Conservation (phyloP, 2,113 vertebrate genomes). For the Hiodon tergisus region DNA sequence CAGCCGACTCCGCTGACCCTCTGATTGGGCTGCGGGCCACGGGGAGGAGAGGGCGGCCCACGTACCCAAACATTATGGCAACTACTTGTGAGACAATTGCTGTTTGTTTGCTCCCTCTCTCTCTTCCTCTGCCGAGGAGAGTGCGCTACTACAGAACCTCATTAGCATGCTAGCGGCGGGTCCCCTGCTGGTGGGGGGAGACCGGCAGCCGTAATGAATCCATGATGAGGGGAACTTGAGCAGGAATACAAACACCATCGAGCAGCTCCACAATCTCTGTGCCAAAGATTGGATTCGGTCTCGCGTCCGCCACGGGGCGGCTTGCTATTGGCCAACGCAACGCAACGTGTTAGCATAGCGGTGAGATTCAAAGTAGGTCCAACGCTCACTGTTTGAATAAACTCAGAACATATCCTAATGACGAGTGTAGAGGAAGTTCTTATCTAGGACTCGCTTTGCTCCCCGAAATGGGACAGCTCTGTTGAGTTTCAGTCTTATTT, state of each 20-base stretch:
- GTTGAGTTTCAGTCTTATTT: conserved; percentile 33
- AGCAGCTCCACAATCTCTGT: background rate
- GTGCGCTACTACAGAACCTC: conserved; percentile 48
- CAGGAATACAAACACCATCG: conserved; percentile 25
- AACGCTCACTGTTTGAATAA: no score
- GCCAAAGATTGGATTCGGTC: background rate
- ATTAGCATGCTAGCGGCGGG: conserved; percentile 39
- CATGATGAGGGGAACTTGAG: conserved; percentile 43
- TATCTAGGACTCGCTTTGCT: conserved; percentile 14
- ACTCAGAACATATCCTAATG: no score
- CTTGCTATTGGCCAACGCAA: background rate
- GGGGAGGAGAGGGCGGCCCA: conserved; percentile 32
- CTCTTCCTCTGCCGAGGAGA: conserved; percentile 39
- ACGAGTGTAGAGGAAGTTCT: no score
- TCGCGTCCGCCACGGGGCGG: background rate
- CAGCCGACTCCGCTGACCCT: conserved; percentile 35
- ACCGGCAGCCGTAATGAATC: conserved; percentile 42
- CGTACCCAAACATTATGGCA: conserved; percentile 31
- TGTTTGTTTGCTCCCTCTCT: conserved; percentile 54
- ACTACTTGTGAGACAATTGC: conserved; percentile 48
- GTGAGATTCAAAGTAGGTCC: no score
- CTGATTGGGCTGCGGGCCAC: conserved; percentile 19
- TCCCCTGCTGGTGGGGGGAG: background rate
- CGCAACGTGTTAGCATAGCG: no score
- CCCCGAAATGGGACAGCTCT: conserved; percentile 22